Base-by-base conservation (phyloP, 2,888 invertebrate genomes). In the Caenorhabditis virilis region DNA sequence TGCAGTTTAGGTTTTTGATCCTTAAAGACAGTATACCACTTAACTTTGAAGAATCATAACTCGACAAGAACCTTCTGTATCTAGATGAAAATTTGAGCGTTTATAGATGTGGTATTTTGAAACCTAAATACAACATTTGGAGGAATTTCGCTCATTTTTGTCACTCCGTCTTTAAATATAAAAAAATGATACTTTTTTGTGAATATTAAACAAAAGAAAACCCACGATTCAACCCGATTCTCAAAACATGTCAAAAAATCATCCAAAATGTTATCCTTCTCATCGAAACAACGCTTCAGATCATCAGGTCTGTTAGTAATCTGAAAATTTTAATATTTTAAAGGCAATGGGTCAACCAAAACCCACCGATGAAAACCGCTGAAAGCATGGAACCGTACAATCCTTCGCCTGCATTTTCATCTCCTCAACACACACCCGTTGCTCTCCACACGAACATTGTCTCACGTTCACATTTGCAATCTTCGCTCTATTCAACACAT, bases 391-490 rank as follows among this genome's bases (percentile, higher is more conserved):
- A 23, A 72, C 72, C 7, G 78, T 74, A 51, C 80, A 80, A 33
- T 64, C 74, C 38, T 74, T 72, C 9, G 75, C 79, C 49, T 80
- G 80, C 22, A 41, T 26, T 55, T 79, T 78, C 74, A 80, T 80
- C 48, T 79, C 79, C 5, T 72, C 76, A 7, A 78, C 72, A 65
- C 80, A 80, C 6, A 69, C 57, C 36, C 61, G 55, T 51, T 80
- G 78, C 45, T 80, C 80, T 1, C 55, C 48, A 58, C 80, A 80
- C 16, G 78, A 74, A 58, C 80, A 80, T 55, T 80, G 78, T 39
- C 79, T 42, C 5, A 80, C 69, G 0, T 63, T 68, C 33, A 68
- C 67, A 1, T 68, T 68, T 0, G 54, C 48, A 1, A 73, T 23
- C 26, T 55, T 63, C 6, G 67, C 65, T 16, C 47, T 54, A 9